Evolutionary conservation across 2,888 invertebrate genomes (phyloP).

Genomic region (Ctena decussata): DNA sequence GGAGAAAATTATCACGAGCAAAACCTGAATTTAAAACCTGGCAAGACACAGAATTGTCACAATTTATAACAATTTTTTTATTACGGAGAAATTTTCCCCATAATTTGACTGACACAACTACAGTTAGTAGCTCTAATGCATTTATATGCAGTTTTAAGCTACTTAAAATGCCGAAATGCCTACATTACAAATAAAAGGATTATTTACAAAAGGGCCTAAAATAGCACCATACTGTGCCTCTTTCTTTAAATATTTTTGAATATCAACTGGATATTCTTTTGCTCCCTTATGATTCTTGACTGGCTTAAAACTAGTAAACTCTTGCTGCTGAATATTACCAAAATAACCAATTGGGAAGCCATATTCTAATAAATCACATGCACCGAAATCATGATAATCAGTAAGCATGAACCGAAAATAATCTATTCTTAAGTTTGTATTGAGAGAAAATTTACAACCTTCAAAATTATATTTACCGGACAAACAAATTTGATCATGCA

Average conservation of each 20-base stretch:
- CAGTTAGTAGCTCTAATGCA: background rate
- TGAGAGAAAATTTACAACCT: no score
- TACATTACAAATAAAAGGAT: background rate
- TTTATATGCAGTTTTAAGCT: background rate
- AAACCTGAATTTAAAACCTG: background rate
- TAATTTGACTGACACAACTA: background rate
- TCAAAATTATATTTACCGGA: no score
- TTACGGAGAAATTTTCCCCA: no score
- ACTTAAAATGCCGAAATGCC: background rate
- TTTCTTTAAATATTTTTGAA: background rate
- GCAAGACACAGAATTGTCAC: background rate
- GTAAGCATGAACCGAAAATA: no score
- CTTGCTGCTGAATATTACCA: no score
- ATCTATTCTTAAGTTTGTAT: no score
- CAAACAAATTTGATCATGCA: no score
- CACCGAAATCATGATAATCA: no score
- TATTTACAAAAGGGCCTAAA: conserved; percentile 1
- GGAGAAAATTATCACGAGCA: background rate
- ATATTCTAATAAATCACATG: no score
- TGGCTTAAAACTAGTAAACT: background rate
- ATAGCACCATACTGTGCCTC: conserved; percentile 1
- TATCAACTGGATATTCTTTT: background rate
- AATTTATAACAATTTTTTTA: background rate
- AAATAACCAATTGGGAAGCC: no score
- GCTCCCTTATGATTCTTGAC: conserved; percentile 15